A percentile compares a stretch with the other conserved stretches of the same genome.
phyloP scores from a whole-genome alignment of 2,113 vertebrate species.

The Hypomesus transpacificus region DNA sequence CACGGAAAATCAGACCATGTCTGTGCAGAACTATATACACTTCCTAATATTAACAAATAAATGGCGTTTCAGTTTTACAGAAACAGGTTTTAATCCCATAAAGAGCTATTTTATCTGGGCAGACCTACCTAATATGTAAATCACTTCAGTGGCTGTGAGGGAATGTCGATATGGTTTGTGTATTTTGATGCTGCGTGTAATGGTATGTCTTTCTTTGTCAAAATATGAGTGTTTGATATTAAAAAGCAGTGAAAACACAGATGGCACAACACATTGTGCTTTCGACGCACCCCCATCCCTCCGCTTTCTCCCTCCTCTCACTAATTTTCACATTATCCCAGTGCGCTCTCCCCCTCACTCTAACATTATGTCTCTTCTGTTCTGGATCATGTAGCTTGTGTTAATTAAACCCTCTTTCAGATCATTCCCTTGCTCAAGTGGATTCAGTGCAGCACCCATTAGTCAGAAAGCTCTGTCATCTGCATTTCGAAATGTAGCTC shows the following conservation, averaged over 20 bases:
- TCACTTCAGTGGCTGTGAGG: not conserved
- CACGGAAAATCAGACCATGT: too few relatives aligned
- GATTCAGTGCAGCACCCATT: conserved; percentile 80
- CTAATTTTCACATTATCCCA: conserved; percentile 66
- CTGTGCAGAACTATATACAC: too few relatives aligned
- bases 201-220: conserved; percentile 21
- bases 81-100: not conserved
- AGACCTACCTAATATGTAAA: not conserved
- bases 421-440: conserved; percentile 88
- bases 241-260: conserved; percentile 59
- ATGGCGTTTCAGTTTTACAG: too few relatives aligned
- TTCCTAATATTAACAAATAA: too few relatives aligned
- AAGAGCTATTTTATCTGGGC: not conserved
- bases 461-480: conserved; percentile 82
- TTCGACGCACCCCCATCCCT: not conserved
- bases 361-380: conserved; percentile 62
- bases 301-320: conserved; percentile 46
- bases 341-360: conserved; percentile 57
- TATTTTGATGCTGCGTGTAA: not conserved
- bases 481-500: conserved; percentile 94
- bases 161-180: not conserved
- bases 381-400: conserved; percentile 81
- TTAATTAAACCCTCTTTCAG: conserved; percentile 95
- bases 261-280: conserved; percentile 42
- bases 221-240: conserved; percentile 46